Conservation (phyloP, 2,113 vertebrate species). For the Oreochromis aureus region DNA sequence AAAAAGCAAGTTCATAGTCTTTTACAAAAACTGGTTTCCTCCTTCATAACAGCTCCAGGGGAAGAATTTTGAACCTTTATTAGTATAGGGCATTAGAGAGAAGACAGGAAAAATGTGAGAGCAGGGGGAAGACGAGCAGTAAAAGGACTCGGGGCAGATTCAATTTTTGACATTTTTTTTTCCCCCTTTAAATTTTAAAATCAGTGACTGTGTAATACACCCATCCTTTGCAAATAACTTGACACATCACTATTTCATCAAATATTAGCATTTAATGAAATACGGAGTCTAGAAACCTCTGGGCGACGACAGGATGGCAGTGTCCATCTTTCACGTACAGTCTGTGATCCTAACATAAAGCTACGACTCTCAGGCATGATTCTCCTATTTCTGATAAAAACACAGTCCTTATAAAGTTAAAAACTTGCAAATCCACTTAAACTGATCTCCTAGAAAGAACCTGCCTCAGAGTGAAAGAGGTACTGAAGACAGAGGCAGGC, state of each 20-base stretch:
- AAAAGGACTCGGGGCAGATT: background rate
- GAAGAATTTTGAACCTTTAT: background rate
- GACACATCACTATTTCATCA: background rate
- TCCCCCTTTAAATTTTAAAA: background rate
- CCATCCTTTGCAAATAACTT: background rate
- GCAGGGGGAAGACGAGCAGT: background rate
- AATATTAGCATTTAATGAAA: background rate
- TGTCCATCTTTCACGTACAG: background rate
- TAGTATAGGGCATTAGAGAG: background rate
- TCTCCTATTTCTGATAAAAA: background rate
- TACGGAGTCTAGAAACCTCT: background rate
- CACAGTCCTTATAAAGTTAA: background rate
- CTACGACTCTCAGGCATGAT: background rate
- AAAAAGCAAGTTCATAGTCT: background rate
- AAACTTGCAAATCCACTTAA: background rate
- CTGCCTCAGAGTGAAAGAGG: background rate
- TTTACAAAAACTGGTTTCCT: background rate
- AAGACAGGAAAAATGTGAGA: background rate
- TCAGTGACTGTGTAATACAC: background rate
- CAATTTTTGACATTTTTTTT: background rate
- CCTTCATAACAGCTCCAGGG: background rate
- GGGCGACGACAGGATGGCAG: background rate
- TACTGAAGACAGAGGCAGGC: background rate
- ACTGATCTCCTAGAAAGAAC: background rate
- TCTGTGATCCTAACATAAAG: background rate